phyloP scores from a whole-genome alignment of 2,888 invertebrate genomes.

The Xanthorhoe designata region DNA sequence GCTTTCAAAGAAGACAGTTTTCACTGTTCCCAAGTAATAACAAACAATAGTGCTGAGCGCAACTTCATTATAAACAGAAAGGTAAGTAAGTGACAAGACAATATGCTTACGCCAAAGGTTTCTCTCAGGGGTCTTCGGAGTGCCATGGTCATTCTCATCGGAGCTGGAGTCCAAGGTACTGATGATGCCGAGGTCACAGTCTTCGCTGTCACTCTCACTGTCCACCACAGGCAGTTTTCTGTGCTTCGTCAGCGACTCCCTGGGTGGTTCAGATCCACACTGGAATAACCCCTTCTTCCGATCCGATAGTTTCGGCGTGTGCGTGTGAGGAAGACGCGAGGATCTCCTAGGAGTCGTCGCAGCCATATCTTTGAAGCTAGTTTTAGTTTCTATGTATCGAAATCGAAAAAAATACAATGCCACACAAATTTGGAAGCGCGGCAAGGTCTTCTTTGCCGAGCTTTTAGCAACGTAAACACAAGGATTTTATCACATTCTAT shows the following conservation, averaged over 20 bases:
- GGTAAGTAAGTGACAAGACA: neutral
- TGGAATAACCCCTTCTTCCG: slow-evolving; percentile 88
- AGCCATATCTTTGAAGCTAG: slow-evolving; percentile 62
- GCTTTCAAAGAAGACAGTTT: too few species aligned
- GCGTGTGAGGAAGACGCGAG: slow-evolving; percentile 66
- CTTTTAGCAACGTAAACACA: slow-evolving; percentile 25
- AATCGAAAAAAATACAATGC: slow-evolving; percentile 31
- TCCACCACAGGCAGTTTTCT: slow-evolving; percentile 74
- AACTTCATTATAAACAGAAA: neutral
- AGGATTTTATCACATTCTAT: slow-evolving; percentile 21
- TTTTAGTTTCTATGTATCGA: slow-evolving; percentile 38
- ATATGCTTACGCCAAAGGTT: slow-evolving; percentile 65
- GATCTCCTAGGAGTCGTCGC: slow-evolving; percentile 75
- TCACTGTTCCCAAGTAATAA: too few species aligned
- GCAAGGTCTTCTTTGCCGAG: slow-evolving; percentile 37
- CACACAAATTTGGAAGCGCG: slow-evolving; percentile 31
- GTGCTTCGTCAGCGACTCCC: slow-evolving; percentile 75
- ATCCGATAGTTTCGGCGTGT: slow-evolving; percentile 86
- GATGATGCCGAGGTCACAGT: slow-evolving; percentile 85
- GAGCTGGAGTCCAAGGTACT: slow-evolving; percentile 83
- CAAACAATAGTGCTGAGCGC: neutral
- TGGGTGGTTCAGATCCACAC: slow-evolving; percentile 54
- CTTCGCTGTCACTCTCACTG: slow-evolving; percentile 81
- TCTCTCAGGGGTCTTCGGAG: slow-evolving; percentile 71
- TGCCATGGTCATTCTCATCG: slow-evolving; percentile 69